phyloP scores from a whole-genome alignment of 64 coral and sea anemone genomes.

The Dendrophyllia cribrosa region DNA sequence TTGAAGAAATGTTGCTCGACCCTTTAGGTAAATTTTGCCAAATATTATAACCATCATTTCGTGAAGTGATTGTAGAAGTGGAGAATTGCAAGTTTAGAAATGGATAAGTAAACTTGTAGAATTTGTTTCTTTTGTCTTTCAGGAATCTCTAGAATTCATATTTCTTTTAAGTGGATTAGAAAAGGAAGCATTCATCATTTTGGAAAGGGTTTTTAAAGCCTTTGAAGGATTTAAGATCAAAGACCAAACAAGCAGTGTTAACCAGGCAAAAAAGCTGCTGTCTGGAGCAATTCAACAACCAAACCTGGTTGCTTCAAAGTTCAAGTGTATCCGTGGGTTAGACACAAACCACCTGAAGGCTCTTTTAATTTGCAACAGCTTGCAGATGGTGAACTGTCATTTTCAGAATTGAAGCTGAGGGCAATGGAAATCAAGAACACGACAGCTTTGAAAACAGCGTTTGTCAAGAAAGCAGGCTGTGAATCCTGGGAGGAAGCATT shows the following conservation, averaged over 20 bases:
- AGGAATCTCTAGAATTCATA: slow-evolving; percentile 45
- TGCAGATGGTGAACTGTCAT: slow-evolving; percentile 30
- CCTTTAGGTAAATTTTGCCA: too few species aligned
- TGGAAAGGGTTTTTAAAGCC: neutral
- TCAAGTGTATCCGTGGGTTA: slow-evolving; percentile 22
- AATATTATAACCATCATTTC: too few species aligned
- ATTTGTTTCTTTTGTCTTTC: neutral
- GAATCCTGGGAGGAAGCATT: slow-evolving; percentile 13
- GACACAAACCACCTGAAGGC: neutral
- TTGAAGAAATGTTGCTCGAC: too few species aligned
- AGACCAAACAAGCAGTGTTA: neutral
- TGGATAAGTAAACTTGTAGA: too few species aligned
- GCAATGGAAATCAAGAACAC: neutral
- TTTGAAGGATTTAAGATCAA: slow-evolving; percentile 30
- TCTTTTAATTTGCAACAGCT: neutral
- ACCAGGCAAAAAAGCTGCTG: neutral
- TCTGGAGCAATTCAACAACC: slow-evolving; percentile 16
- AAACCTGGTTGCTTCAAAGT: slow-evolving; percentile 20
- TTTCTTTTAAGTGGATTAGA: slow-evolving; percentile 20
- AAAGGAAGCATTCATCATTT: neutral
- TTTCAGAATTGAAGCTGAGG: neutral
- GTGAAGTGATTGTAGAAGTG: too few species aligned
- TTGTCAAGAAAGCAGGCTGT: neutral
- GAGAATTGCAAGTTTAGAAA: too few species aligned
- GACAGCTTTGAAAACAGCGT: neutral